Evolutionary conservation across 2,888 invertebrate genomes (phyloP), one percentile per base, ranked within the genome.

Genomic region (Drosophila eohydei): DNA sequence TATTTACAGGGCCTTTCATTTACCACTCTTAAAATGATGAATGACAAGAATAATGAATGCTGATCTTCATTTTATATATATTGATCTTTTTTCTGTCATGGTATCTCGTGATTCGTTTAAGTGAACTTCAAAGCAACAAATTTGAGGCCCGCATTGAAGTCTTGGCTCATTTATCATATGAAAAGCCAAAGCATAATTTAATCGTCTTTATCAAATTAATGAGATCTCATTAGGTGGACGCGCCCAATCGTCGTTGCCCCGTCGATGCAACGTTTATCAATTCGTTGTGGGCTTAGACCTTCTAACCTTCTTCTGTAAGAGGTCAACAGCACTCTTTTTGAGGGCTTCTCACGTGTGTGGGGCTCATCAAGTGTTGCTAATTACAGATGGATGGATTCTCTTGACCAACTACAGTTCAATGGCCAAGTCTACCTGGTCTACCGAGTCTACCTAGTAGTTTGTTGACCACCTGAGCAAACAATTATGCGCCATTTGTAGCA

Each of bases 161-260:
- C 43, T 50, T 8, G 14, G 38, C 41, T 66, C 80, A 79, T 78
- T 75, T 75, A 78, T 80, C 80, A 78, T 50, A 14, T 8, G 16
- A 60, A 32, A 28, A n/a, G 8, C 11, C 14, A 43, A 71, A 64
- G 38, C 54, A 75, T 72, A 72, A 71, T 79, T 72, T 57, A 65
- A 78, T 75, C 54, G 68, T 59, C 44, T 59, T 50, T 56, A 83
- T 83, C 79, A 76, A 80, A 82, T 78, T 87, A 83, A 83, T 78
- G 84, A 52, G 70, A 70, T 68, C 81, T 71, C 87, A 83, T 86
- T 79, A 79, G 38, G 64, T 21, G 48, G 55, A 64, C 76, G 62
- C 75, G 61, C 80, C 75, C 70, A 70, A 52, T 48, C 48, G 34
- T 11, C 36, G 50, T 16, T 50, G 60, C 79, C 71, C 65, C 60